Base-by-base conservation (phyloP, 2,888 invertebrate genomes). In the Meloe dianella region DNA sequence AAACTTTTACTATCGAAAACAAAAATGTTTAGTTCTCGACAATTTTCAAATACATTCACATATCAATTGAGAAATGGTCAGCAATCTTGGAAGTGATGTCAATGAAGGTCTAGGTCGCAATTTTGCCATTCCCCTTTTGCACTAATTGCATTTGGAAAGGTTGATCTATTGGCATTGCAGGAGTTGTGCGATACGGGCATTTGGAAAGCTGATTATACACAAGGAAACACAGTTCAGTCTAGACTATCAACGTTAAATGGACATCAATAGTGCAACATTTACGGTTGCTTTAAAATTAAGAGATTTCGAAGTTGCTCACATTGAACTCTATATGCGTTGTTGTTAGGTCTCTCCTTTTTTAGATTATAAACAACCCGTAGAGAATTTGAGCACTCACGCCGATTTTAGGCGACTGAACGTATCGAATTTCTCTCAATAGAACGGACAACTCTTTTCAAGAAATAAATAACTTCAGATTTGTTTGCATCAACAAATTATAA, bases 51-150 rank as follows among this genome's bases (percentile, higher is more conserved):
- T 3, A 32, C 32, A 17, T 7, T n/a, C 7, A 41, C 72, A 72
- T 69, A 71, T 71, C 63, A 63, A 69, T 63, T 66, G 67, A 72
- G 69, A 68, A 69, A 69, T 69, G 71, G 73, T 71, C 64, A 63
- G 66, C 62, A 61, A 8, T 41, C 61, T 17, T 41, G 35, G n/a
- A 35, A 35, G 14, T 35, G 41, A 17, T 17, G 17, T 8, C 41
- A 12, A n/a, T 41, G n/a, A 41, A 41, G 41, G 41, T 41, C 41
- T 41, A 41, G 41, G 41, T 41, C 41, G 41, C 41, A 41, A 41
- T 41, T 41, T 17, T 41, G 6, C 6, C 32, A 35, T 35, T 41
- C 41, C 41, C 41, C 41, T 41, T n/a, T n/a, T n/a, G 5, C 10
- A 14, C 12, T 41, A 17, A 41, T 41, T 17, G 41, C 17, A 41